phyloP scores from a whole-genome alignment of 1,140 invertebrate species.

The Zelostemma sp. region DNA sequence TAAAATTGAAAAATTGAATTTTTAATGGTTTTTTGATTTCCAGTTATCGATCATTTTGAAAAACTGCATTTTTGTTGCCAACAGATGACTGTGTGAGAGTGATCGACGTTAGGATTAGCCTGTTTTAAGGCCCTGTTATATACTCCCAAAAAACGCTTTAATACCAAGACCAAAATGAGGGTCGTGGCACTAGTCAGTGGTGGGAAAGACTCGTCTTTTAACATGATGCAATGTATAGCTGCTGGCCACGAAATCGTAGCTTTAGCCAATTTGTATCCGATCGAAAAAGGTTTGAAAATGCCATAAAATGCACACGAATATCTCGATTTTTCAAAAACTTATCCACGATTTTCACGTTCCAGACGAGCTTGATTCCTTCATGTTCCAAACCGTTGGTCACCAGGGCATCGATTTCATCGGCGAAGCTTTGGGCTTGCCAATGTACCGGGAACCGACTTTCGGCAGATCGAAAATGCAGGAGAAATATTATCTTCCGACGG shows the following conservation, averaged over 20 bases:
- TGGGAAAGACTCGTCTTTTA: conserved; percentile 99
- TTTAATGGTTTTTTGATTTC: too few species aligned
- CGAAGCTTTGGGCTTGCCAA: conserved; percentile 92
- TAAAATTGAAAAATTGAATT: too few species aligned
- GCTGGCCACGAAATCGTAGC: conserved; percentile 97
- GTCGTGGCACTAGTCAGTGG: conserved; percentile 85
- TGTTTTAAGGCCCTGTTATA: conserved; percentile 27
- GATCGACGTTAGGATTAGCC: conserved; percentile 33
- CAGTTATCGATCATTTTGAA: too few species aligned
- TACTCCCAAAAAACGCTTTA: conserved; percentile 16
- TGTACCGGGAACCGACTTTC: conserved; percentile 88
- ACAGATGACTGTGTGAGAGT: conserved; percentile 60
- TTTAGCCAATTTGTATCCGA: conserved; percentile 94
- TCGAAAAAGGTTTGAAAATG: conserved; percentile 77
- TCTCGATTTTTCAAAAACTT: conserved; percentile 2
- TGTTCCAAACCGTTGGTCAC: conserved; percentile 99
- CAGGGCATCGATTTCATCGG: conserved; percentile 91
- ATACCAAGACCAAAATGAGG: conserved; percentile 32
- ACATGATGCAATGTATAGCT: conserved; percentile 97
- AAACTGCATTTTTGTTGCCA: conserved; percentile 31
- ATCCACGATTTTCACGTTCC: conserved; percentile 43
- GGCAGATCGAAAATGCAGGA: conserved; percentile 85
- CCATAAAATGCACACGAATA: conserved; percentile 10
- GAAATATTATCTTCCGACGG: conserved; percentile 86
- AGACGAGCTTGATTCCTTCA: conserved; percentile 98